Evolutionary conservation across 1,140 invertebrate species (phyloP).

Genomic region (Amyelois transitella): DNA sequence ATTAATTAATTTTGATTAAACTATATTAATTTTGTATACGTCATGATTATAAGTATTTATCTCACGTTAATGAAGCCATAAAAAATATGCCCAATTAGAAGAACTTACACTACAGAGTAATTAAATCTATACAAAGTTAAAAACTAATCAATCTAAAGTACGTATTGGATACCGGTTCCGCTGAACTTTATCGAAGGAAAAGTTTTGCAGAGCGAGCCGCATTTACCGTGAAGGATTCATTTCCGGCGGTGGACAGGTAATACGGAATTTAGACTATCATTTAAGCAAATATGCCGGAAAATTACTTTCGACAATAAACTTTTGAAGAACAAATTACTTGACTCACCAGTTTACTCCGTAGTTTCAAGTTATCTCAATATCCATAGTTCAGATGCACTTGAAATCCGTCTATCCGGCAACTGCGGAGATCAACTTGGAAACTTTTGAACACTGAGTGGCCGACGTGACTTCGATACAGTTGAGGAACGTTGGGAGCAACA

Average conservation of each 20-base stretch:
- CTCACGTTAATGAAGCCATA: too few species aligned
- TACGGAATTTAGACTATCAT: neutral
- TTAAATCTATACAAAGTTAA: neutral
- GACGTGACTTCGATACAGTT: slow-evolving; percentile 33
- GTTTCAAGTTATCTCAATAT: slow-evolving; percentile 26
- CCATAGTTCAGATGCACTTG: slow-evolving; percentile 24
- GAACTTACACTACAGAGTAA: neutral
- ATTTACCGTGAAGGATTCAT: slow-evolving; percentile 18
- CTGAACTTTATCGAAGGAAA: slow-evolving; percentile 20
- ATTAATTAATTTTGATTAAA: too few species aligned
- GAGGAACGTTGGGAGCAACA: slow-evolving; percentile 22
- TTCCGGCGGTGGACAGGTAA: slow-evolving; percentile 16
- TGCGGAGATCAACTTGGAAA: slow-evolving; percentile 21
- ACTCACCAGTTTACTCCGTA: slow-evolving; percentile 20
- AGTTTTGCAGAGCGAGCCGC: slow-evolving; percentile 16
- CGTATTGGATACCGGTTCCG: slow-evolving; percentile 16
- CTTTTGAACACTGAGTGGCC: slow-evolving; percentile 37
- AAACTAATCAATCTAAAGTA: slow-evolving; percentile 12
- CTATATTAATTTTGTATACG: too few species aligned
- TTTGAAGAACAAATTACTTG: neutral
- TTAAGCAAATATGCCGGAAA: neutral
- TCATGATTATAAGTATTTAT: too few species aligned
- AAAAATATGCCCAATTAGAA: too few species aligned
- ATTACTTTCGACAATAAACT: neutral
- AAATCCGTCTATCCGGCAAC: slow-evolving; percentile 24